Conservation (phyloP, 2,797 vertebrate genomes). For the Tokudaia muenninki region DNA sequence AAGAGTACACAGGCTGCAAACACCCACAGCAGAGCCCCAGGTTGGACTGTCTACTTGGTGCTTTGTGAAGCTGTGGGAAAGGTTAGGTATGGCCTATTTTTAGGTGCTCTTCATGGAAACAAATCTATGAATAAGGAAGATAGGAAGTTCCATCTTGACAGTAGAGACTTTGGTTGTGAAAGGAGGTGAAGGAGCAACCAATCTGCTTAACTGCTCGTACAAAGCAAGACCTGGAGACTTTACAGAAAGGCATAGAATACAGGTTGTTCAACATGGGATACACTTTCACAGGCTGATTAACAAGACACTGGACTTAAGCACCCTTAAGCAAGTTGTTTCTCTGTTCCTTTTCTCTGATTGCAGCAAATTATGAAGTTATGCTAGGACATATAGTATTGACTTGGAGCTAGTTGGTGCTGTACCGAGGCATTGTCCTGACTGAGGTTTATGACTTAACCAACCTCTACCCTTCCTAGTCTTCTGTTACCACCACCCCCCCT, state of each 20-base stretch:
- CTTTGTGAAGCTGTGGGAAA: slow-evolving; percentile 84
- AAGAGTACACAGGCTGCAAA: slow-evolving; percentile 81
- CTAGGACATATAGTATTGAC: no score
- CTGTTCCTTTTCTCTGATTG: not conserved
- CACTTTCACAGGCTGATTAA: not conserved
- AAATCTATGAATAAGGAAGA: slow-evolving; percentile 83
- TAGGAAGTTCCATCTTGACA: slow-evolving; percentile 76
- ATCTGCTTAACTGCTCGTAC: slow-evolving; percentile 1
- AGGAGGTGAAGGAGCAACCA: slow-evolving; percentile 13
- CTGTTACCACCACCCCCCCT: not conserved
- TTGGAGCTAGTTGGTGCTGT: not conserved
- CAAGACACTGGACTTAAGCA: not conserved
- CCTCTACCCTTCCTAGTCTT: not conserved
- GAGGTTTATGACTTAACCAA: slow-evolving; percentile 56
- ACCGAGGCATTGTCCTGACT: not conserved
- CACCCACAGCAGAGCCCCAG: slow-evolving; percentile 74
- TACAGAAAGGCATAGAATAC: not conserved
- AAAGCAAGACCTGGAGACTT: not conserved
- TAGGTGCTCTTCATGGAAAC: slow-evolving; percentile 84
- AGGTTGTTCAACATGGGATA: slow-evolving; percentile 23
- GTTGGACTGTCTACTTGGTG: slow-evolving; percentile 79
- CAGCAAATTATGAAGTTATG: not conserved
- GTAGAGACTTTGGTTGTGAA: slow-evolving; percentile 52
- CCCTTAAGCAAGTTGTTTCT: not conserved
- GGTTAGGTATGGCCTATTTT: slow-evolving; percentile 87